Evolutionary conservation across 2,888 invertebrate genomes (phyloP).

Genomic region (Apocheima hispidaria): DNA sequence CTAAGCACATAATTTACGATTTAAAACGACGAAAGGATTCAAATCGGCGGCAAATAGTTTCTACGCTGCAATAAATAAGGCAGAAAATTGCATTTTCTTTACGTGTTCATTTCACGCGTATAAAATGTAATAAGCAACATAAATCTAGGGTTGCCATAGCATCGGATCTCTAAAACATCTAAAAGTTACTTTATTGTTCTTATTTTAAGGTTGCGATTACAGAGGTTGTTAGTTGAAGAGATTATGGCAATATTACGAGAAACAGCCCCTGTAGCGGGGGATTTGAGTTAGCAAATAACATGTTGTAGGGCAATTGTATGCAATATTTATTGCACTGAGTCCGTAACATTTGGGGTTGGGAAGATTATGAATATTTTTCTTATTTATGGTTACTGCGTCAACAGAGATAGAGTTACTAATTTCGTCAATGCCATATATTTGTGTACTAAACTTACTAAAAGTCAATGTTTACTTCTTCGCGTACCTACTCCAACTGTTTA

Average conservation of each 20-base stretch:
- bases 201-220: slow-evolving; percentile 56
- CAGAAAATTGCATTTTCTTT: slow-evolving; percentile 70
- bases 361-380: slow-evolving; percentile 70
- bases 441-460: too few species aligned
- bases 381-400: slow-evolving; percentile 39
- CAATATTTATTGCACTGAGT: slow-evolving; percentile 76
- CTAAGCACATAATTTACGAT: slow-evolving; percentile 80
- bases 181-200: slow-evolving; percentile 36
- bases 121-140: slow-evolving; percentile 82
- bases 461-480: too few species aligned
- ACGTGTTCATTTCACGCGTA: slow-evolving; percentile 78
- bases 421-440: neutral
- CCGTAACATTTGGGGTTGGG: slow-evolving; percentile 61
- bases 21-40: slow-evolving; percentile 71
- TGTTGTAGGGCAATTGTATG: slow-evolving; percentile 72
- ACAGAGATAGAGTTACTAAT: neutral
- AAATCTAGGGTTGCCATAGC: slow-evolving; percentile 69
- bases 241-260: slow-evolving; percentile 74
- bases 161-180: slow-evolving; percentile 2
- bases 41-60: slow-evolving; percentile 60
- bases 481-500: too few species aligned
- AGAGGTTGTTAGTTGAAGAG: slow-evolving; percentile 53
- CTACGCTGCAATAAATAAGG: slow-evolving; percentile 66
- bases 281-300: slow-evolving; percentile 76
- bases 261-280: slow-evolving; percentile 72